Percentiles rank a stretch among this genome's conserved stretches.
Evolutionary conservation across 1,140 invertebrate species (phyloP).

Genomic region (Gryllus bimaculatus): DNA sequence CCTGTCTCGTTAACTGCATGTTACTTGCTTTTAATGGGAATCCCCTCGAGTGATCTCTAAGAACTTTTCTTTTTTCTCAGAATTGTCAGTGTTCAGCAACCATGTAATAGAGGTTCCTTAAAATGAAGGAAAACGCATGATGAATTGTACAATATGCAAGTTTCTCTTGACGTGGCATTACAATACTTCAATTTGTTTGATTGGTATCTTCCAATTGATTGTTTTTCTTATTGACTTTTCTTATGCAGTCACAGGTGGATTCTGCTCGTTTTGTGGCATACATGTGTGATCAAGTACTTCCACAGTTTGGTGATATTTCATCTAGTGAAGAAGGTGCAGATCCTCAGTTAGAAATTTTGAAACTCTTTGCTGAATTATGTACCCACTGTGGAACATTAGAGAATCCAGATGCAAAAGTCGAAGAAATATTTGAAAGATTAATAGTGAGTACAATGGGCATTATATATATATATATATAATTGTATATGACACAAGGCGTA

Average conservation of each 20-base stretch:
- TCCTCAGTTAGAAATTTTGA: constrained; percentile 70
- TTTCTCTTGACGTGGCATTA: too few species aligned
- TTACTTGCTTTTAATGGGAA: too few species aligned
- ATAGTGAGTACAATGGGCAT: constrained; percentile 12
- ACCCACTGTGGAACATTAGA: constrained; percentile 65
- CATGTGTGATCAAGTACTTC: constrained; percentile 76
- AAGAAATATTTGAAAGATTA: constrained; percentile 29
- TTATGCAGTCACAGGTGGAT: constrained; percentile 68
- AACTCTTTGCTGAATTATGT: constrained; percentile 77
- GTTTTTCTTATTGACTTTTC: constrained; percentile 16
- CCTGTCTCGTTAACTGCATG: too few species aligned
- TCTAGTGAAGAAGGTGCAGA: constrained; percentile 47
- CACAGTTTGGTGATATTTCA: constrained; percentile 38
- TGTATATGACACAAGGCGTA: too few species aligned
- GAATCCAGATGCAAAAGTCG: constrained; percentile 61
- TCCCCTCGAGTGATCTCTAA: too few species aligned
- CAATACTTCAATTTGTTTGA: too few species aligned
- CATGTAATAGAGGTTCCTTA: too few species aligned
- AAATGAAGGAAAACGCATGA: too few species aligned
- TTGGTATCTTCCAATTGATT: neutral
- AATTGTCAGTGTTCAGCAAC: too few species aligned
- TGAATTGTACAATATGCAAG: too few species aligned
- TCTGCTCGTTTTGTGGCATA: constrained; percentile 79
- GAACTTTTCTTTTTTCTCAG: too few species aligned
- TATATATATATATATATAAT: too few species aligned